These are phyloP conservation scores for Semnornis frantzii DNA, from an alignment of 2,113 vertebrate species.

Conservation along the genomic window DNA sequence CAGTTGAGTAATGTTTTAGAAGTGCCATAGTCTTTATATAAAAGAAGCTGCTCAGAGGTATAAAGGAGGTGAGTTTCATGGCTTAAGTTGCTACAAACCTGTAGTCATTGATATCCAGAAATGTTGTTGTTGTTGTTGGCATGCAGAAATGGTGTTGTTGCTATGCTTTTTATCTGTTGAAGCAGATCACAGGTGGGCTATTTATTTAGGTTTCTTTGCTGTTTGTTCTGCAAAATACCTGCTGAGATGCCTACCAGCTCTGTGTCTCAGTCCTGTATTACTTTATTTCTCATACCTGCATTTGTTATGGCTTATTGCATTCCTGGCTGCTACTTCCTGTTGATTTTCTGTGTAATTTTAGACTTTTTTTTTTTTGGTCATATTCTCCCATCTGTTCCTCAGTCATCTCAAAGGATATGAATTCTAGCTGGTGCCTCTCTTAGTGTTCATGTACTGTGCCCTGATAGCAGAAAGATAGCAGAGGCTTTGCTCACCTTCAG, in stretches of 20 bases:
- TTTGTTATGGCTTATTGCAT: not conserved
- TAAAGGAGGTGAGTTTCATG: not conserved
- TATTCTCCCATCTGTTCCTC: not conserved
- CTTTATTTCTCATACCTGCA: constrained; percentile 17
- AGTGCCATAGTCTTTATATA: not conserved
- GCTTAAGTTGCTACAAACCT: not conserved
- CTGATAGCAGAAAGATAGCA: not conserved
- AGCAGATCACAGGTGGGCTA: not conserved
- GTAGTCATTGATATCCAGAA: not conserved
- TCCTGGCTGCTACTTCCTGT: not conserved
- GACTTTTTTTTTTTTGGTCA: not conserved
- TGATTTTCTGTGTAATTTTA: not conserved
- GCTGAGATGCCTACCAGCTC: not conserved
- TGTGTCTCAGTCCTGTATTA: not conserved
- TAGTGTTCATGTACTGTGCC: not conserved
- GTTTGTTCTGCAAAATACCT: not conserved
- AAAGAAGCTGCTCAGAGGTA: not conserved
- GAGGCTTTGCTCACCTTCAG: not conserved
- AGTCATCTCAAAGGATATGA: not conserved
- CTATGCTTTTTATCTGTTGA: not conserved
- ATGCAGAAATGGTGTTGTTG: not conserved
- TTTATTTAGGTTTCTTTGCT: not conserved
- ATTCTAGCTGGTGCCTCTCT: not conserved
- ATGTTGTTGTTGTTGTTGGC: not conserved
- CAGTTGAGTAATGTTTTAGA: not conserved